Evolutionary conservation across 2,888 invertebrate genomes (phyloP).

Genomic region (Dusona sp.): DNA sequence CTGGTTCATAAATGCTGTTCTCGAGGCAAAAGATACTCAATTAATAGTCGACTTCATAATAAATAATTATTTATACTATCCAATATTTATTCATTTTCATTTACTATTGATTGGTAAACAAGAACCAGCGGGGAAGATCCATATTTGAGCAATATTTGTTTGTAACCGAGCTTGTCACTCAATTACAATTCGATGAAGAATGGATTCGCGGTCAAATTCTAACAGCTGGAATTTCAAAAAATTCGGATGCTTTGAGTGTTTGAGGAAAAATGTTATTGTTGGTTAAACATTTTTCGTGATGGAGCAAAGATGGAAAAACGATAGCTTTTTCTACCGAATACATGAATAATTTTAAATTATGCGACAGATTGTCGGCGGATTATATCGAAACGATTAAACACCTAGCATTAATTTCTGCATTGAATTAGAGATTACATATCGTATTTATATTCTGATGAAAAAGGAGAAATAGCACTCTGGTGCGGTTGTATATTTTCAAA

Average conservation of each 20-base stretch:
- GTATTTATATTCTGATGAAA: constrained; percentile 32
- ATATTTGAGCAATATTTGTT: constrained; percentile 10
- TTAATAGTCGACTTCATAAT: neutral
- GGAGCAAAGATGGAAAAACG: neutral
- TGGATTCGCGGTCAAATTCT: neutral
- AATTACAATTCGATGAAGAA: neutral
- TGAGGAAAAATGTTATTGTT: neutral
- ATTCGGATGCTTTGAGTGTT: neutral
- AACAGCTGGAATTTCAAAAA: neutral
- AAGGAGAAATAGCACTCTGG: constrained; percentile 13
- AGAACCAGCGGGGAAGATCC: neutral
- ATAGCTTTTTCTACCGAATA: neutral
- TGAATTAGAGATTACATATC: constrained; percentile 19
- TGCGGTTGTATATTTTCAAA: constrained; percentile 24
- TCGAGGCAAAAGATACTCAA: neutral
- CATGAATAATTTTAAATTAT: neutral
- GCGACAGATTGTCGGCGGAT: neutral
- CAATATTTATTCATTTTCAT: constrained; percentile 1
- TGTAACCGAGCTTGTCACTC: neutral
- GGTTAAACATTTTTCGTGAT: neutral
- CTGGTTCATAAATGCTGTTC: neutral
- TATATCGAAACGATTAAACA: neutral
- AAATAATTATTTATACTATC: neutral
- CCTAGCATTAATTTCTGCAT: constrained; percentile 36
- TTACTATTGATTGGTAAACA: neutral